Evolutionary conservation across 2,888 invertebrate genomes (phyloP).

Genomic region (Leptarthrus brevirostris): DNA sequence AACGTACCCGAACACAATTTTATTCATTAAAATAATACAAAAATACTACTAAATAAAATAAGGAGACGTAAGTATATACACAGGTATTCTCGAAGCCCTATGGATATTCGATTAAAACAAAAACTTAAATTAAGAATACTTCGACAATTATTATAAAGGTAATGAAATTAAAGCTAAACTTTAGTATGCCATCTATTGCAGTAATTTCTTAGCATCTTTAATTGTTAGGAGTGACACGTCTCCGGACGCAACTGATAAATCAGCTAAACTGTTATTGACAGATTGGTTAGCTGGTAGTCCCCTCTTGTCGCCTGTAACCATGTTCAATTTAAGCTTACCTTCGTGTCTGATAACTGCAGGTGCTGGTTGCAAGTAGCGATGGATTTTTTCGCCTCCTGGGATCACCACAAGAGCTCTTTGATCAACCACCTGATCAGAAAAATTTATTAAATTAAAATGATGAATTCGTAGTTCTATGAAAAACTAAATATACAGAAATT

Average conservation of each 20-base stretch:
- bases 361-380: slow-evolving; percentile 61
- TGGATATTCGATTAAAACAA: too few species aligned
- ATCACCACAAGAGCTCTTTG: slow-evolving; percentile 63
- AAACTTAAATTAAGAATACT: too few species aligned
- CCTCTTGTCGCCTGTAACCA: slow-evolving; percentile 37
- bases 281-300: slow-evolving; percentile 50
- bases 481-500: background rate
- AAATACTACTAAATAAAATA: too few species aligned
- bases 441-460: background rate
- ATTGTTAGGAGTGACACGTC: slow-evolving; percentile 67
- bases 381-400: slow-evolving; percentile 64
- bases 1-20: too few species aligned
- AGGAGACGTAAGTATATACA: too few species aligned
- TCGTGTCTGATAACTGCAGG: slow-evolving; percentile 65
- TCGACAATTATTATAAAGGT: too few species aligned
- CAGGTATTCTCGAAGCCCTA: too few species aligned
- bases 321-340: slow-evolving; percentile 62
- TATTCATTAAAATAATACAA: too few species aligned
- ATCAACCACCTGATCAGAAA: slow-evolving; percentile 61
- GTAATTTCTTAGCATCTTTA: slow-evolving; percentile 64
- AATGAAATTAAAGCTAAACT: too few species aligned
- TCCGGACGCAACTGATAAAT: slow-evolving; percentile 65
- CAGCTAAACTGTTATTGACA: slow-evolving; percentile 62
- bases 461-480: background rate
- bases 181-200: too few species aligned